phyloP scores from a whole-genome alignment of 2,888 invertebrate species.

The Melitaea athalia region DNA sequence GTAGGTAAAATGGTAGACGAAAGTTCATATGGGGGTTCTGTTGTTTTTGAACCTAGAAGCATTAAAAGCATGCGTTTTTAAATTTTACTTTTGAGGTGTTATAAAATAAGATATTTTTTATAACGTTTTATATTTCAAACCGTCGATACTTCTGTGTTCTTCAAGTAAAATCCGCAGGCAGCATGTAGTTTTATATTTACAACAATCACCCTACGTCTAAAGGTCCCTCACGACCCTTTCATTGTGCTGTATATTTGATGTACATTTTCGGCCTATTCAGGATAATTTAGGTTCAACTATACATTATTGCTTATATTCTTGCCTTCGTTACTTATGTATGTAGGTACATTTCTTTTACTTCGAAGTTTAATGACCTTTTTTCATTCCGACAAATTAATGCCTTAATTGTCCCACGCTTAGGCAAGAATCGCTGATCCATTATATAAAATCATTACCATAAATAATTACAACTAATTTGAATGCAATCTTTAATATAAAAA shows the following conservation, averaged over 20 bases:
- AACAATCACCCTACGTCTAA: conserved; percentile 12
- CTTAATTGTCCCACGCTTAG: neutral
- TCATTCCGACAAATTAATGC: neutral
- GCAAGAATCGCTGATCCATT: neutral
- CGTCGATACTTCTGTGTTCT: too few relatives aligned
- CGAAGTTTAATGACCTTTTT: conserved; percentile 1
- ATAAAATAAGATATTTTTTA: too few relatives aligned
- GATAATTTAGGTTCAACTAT: neutral
- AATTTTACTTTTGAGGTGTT: too few relatives aligned
- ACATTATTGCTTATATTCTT: neutral
- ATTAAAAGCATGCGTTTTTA: too few relatives aligned
- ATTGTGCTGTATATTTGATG: neutral
- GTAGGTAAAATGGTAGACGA: too few relatives aligned
- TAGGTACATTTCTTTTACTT: neutral
- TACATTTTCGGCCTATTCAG: neutral
- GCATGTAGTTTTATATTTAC: conserved; percentile 20
- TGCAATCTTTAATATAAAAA: neutral
- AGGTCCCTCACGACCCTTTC: conserved; percentile 9
- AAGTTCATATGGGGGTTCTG: too few relatives aligned
- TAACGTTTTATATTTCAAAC: too few relatives aligned
- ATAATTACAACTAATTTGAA: neutral
- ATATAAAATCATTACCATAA: neutral
- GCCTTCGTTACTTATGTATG: neutral
- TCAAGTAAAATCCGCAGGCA: too few relatives aligned
- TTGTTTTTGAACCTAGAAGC: too few relatives aligned